Base-by-base conservation (phyloP, 2,888 invertebrate species). In the Acholoe squamosa region DNA sequence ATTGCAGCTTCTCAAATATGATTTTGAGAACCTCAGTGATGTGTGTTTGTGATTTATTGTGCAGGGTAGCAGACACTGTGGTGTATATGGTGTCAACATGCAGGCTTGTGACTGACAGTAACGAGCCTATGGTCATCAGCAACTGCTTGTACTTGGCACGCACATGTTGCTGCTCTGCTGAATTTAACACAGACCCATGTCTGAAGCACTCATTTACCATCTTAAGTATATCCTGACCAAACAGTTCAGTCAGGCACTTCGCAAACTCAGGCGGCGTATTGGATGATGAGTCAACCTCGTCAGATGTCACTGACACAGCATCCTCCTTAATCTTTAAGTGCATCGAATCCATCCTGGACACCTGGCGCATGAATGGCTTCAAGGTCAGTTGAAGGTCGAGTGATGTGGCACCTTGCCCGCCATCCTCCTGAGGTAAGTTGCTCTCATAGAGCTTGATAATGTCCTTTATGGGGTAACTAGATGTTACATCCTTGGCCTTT, bases 401-500 rank as follows among this genome's bases (percentile, higher is more conserved):
- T 19, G 76, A 14, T 0, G 25, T 77, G 0, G 16, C 7, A 51
- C 80, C 54, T 3, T 54, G 25, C 19, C 33, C 43, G 28, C 0
- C 14, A 10, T n/a, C 80, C 51, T 52, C 31, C n/a, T 22, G 19
- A 7, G 34, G 22, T 5, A 71, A 28, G 43, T 77, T 52, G 1
- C 12, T 25, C 25, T 43, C 84, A 28, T 28, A 88, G 28, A 25
- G 31, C 31, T 84, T 31, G n/a, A 91, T 33, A 0, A 91, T 51
- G 61, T 61, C 34, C 56, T 84, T 25, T 22, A 91, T 71, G 34
- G 34, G n/a, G 10, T 76, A 43, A 33, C 61, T 51, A 5, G 12
- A 19, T 31, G 91, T 84, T 56, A 91, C 80, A 43, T 92, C 89
- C 54, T 71, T 43, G 0, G 92, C 43, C 25, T 34, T 43, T 56